Percentiles rank a stretch among this genome's conserved stretches.
Evolutionary conservation across 1,140 invertebrate species (phyloP).

Genomic region (Dendrolimus kikuchii): DNA sequence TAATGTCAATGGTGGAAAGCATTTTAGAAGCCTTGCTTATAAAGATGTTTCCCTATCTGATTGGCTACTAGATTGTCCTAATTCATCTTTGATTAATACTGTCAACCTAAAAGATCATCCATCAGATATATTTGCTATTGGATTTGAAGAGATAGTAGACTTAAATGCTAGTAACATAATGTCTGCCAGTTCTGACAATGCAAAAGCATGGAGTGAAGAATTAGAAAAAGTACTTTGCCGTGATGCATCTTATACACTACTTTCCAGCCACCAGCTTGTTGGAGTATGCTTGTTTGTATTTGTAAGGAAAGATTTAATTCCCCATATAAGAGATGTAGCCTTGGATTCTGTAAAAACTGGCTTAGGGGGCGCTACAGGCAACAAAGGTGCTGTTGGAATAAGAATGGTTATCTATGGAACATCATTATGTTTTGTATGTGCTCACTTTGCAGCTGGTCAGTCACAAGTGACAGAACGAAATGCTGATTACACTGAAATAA

Average conservation of each 20-base stretch:
- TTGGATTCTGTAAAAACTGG: conserved; percentile 98
- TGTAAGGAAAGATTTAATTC: conserved; percentile 89
- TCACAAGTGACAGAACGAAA: conserved; percentile 96
- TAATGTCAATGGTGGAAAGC: conserved; percentile 99
- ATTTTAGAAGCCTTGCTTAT: conserved; percentile 97
- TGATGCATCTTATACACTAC: conserved; percentile 90
- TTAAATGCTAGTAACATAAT: conserved; percentile 99
- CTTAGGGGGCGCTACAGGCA: conserved; percentile 94
- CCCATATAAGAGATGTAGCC: conserved; percentile 92
- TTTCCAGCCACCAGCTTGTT: conserved; percentile 97
- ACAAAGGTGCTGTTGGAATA: conserved; percentile 98
- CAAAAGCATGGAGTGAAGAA: conserved; percentile 96
- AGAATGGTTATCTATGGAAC: conserved; percentile 93
- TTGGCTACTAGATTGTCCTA: conserved; percentile 91
- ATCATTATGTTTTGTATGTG: conserved; percentile 97
- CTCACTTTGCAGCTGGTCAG: conserved; percentile 99
- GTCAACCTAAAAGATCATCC: conserved; percentile 74
- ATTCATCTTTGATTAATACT: conserved; percentile 73
- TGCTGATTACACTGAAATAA: conserved; percentile 96
- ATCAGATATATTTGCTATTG: conserved; percentile 96
- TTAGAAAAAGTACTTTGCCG: conserved; percentile 92
- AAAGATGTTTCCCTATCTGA: conserved; percentile 94
- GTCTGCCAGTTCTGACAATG: conserved; percentile 96
- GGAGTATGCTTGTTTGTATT: conserved; percentile 98
- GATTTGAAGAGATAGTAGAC: conserved; percentile 99